Conservation (phyloP, 2,113 vertebrate genomes). For the Caloenas nicobarica region DNA sequence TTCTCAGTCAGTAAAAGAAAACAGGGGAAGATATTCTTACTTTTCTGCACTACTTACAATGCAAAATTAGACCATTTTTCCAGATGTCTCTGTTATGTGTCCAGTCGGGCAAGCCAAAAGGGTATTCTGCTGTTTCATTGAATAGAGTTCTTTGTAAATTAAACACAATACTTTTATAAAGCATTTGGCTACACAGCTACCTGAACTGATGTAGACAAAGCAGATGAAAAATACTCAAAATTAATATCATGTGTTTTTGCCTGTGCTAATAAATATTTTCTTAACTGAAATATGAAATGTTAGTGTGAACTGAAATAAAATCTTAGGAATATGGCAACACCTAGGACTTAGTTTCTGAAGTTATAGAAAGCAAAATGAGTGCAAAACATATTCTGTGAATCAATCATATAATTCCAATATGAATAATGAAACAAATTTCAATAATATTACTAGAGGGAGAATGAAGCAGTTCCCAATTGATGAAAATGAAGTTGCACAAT, state of each 20-base stretch:
- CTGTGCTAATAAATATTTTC: conserved; percentile 26
- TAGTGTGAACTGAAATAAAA: not conserved
- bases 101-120: conserved; percentile 20
- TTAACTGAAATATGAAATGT: not conserved
- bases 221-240: conserved; percentile 22
- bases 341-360: not conserved
- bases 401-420: not conserved
- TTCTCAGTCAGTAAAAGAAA: conserved; percentile 30
- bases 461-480: not conserved
- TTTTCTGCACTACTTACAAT: conserved; percentile 23
- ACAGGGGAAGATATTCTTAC: not conserved
- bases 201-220: conserved; percentile 17
- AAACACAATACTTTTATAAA: conserved; percentile 9
- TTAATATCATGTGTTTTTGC: not conserved
- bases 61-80: conserved; percentile 45
- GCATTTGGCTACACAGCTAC: conserved; percentile 38
- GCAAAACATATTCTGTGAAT: not conserved
- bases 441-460: not conserved
- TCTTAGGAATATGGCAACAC: not conserved
- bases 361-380: not conserved
- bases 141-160: conserved; percentile 43
- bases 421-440: conserved; percentile 5
- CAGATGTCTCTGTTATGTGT: conserved; percentile 52
- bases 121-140: conserved; percentile 55
- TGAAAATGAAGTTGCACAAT: not conserved